Evolutionary conservation across 2,888 invertebrate genomes (phyloP).

Genomic region (Erynnis tages): DNA sequence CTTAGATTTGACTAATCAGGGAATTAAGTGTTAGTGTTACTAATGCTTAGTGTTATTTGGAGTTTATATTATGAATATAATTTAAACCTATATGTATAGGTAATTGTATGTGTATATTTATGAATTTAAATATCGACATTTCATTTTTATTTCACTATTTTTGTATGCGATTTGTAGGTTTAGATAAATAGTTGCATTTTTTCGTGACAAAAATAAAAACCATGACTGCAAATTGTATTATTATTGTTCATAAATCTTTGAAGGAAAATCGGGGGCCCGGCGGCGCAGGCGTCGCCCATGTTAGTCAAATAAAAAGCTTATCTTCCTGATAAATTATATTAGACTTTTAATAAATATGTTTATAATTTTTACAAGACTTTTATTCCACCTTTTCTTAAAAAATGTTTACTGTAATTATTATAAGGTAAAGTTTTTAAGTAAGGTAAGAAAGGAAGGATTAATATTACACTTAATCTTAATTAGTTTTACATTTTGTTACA

Average conservation of each 20-base stretch:
- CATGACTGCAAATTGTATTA: slow-evolving; percentile 23
- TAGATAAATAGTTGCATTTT: slow-evolving; percentile 25
- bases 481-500: too few species aligned
- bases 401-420: too few species aligned
- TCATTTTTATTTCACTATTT: slow-evolving; percentile 9
- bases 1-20: slow-evolving; percentile 33
- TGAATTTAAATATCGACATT: slow-evolving; percentile 2
- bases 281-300: slow-evolving; percentile 68
- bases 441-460: too few species aligned
- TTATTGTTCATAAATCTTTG: slow-evolving; percentile 24
- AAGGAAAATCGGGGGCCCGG: slow-evolving; percentile 40
- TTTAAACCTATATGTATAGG: too few species aligned
- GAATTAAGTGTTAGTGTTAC: slow-evolving; percentile 47
- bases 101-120: too few species aligned
- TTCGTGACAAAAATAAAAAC: slow-evolving; percentile 22
- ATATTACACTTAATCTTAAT: too few species aligned
- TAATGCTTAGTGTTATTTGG: slow-evolving; percentile 41
- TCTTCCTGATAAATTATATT: slow-evolving; percentile 84
- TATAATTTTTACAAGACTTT: slow-evolving; percentile 52
- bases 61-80: slow-evolving; percentile 7
- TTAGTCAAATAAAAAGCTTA: slow-evolving; percentile 85
- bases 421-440: too few species aligned
- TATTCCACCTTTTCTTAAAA: slow-evolving; percentile 38
- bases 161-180: slow-evolving; percentile 21
- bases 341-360: slow-evolving; percentile 80